Conservation (phyloP, 2,113 vertebrate species). For the Caretta caretta region DNA sequence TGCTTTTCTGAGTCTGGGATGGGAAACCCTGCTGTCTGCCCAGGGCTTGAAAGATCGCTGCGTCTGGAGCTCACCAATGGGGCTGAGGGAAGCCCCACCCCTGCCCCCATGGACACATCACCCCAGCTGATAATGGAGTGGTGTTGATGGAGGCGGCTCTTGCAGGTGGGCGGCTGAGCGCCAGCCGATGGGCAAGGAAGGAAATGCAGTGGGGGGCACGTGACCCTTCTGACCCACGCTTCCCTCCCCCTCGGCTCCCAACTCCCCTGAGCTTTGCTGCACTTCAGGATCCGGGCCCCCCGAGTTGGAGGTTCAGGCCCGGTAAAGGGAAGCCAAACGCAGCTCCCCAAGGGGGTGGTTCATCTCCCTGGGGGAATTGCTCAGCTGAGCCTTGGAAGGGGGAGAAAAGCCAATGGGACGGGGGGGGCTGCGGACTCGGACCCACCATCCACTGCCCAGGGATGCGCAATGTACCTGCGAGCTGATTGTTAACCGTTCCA, state of each 20-base stretch:
- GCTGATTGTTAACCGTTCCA: neutral
- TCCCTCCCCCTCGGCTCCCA: neutral
- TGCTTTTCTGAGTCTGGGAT: fast-evolving
- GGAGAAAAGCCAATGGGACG: neutral
- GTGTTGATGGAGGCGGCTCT: neutral
- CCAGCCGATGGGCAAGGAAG: neutral
- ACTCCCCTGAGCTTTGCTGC: neutral
- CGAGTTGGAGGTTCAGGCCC: neutral
- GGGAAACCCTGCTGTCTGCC: neutral
- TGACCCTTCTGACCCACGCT: neutral
- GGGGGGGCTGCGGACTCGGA: neutral
- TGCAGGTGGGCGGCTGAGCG: neutral
- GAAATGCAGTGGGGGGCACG: neutral
- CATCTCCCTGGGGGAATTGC: neutral
- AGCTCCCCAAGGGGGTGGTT: neutral
- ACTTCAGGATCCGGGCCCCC: neutral
- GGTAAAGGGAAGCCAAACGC: neutral
- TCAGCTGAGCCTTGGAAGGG: neutral
- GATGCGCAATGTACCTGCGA: too few relatives aligned
- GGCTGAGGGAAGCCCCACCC: too few relatives aligned
- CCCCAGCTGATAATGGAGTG: too few relatives aligned
- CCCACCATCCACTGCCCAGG: too few relatives aligned
- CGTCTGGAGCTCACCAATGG: too few relatives aligned
- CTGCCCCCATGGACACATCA: too few relatives aligned
- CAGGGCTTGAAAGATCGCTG: too few relatives aligned